Evolutionary conservation across 2,888 invertebrate genomes (phyloP), one percentile per base, ranked within the genome.

Genomic region (Lithophane socia): DNA sequence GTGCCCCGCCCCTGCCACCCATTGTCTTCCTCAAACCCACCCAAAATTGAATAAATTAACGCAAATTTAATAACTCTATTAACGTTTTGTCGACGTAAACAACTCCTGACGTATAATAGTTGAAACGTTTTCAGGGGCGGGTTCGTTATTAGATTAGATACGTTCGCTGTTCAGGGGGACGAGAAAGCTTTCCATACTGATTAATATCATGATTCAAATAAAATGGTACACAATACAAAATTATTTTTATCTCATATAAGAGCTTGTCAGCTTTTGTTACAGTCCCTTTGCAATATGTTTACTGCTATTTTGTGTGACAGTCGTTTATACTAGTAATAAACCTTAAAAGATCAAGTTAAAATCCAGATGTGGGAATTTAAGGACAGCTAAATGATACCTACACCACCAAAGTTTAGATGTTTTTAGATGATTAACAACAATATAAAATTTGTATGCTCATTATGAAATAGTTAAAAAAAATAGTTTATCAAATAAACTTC

Each of bases 11-110:
- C 94, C 90, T 84, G 77, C 85, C 93, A 90, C 87, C 94, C 94
- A 94, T 96, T 96, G 95, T 96, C 94, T 94, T 90, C 89, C 88
- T 85, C 89, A 80, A 87, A 84, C 91, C 87, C 91, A 80, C 83
- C 84, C 90, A 84, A 96, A 96, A 96, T 96, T 95, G 96, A 96
- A 96, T 96, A 96, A 96, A 96, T 96, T 96, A 96, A 94, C 93
- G 93, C 86, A 94, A 96, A 96, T 96, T 95, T 95, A 96, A 96
- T 96, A 96, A 96, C 94, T 95, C 92, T 93, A 95, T 96, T 96
- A 96, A 92, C 92, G 92, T 93, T 92, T 89, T 91, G 91, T 91
- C 92, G 96, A 94, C 92, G 92, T 92, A 96, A 96, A 96, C 95
- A 95, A 94, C 92, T 93, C 90, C 84, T 94, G 96, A 94, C 94